Evolutionary conservation across 2,113 vertebrate species (phyloP).

Genomic region (Misgurnus mizolepis): DNA sequence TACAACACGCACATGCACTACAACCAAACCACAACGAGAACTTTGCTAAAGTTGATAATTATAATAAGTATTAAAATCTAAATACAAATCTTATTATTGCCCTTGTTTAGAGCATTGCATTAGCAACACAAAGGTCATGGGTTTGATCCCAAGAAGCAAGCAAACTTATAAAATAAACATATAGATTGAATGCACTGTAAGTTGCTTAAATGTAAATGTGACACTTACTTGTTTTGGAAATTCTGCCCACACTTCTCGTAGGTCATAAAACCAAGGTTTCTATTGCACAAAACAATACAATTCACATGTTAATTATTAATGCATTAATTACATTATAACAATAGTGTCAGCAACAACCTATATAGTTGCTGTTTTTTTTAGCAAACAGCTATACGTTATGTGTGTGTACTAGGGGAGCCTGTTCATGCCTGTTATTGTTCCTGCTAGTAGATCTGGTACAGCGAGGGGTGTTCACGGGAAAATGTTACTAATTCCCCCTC

Average conservation of each 20-base stretch:
- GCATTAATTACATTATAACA: background rate
- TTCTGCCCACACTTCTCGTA: slow-evolving; percentile 84
- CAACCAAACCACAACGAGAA: background rate
- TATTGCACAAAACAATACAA: slow-evolving; percentile 63
- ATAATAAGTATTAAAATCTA: no score
- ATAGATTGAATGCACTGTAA: background rate
- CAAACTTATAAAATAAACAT: no score
- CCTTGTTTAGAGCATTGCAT: background rate
- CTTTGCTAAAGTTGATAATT: no score
- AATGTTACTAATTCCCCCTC: slow-evolving; percentile 37
- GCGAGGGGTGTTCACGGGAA: slow-evolving; percentile 7
- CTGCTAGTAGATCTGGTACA: slow-evolving; percentile 4
- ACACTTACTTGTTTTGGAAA: slow-evolving; percentile 87
- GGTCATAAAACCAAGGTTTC: slow-evolving; percentile 94
- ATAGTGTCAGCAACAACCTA: no score
- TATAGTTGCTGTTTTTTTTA: no score
- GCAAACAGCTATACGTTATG: no score
- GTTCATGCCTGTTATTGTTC: slow-evolving; percentile 32
- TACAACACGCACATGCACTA: background rate
- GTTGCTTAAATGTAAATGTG: background rate
- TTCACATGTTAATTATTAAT: background rate
- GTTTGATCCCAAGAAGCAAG: no score
- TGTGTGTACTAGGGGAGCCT: background rate
- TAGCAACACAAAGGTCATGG: no score
- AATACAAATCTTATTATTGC: background rate